These are phyloP conservation scores for Micropoecilia bifurca DNA, from an alignment of 2,797 vertebrate species.

Conservation along the genomic window DNA sequence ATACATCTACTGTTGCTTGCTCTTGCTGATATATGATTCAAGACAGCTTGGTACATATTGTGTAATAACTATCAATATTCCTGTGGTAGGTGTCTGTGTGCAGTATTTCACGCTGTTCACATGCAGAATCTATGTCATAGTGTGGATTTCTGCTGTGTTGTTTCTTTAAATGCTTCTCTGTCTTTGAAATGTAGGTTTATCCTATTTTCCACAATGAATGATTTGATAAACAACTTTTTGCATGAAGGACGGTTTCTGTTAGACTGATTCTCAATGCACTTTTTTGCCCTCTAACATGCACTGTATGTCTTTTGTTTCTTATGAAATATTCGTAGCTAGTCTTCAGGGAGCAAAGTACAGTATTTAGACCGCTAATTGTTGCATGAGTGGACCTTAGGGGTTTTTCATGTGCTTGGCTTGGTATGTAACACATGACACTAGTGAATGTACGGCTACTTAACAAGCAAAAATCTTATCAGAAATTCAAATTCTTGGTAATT, in stretches of 20 bases:
- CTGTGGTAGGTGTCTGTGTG: neutral
- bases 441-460: neutral
- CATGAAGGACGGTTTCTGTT: conserved; percentile 19
- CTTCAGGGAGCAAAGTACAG: conserved; percentile 15
- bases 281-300: conserved; percentile 30
- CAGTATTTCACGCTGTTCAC: neutral
- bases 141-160: conserved; percentile 6
- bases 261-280: conserved; percentile 38
- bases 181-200: conserved; percentile 9
- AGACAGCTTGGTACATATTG: neutral
- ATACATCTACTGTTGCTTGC: neutral
- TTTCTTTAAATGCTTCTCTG: conserved; percentile 5
- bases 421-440: conserved; percentile 5
- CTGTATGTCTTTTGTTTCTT: conserved; percentile 17
- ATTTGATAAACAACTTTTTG: conserved; percentile 31
- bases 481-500: neutral
- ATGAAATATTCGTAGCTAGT: conserved; percentile 61
- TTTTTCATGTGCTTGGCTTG: conserved; percentile 14
- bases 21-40: neutral
- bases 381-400: conserved; percentile 22
- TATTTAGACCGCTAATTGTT: conserved; percentile 52
- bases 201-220: conserved; percentile 18
- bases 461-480: neutral
- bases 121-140: conserved; percentile 1
- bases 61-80: neutral